These are phyloP conservation scores for Parauchenoglanis ngamensis DNA, from an alignment of 2,797 vertebrate species.

Conservation along the genomic window DNA sequence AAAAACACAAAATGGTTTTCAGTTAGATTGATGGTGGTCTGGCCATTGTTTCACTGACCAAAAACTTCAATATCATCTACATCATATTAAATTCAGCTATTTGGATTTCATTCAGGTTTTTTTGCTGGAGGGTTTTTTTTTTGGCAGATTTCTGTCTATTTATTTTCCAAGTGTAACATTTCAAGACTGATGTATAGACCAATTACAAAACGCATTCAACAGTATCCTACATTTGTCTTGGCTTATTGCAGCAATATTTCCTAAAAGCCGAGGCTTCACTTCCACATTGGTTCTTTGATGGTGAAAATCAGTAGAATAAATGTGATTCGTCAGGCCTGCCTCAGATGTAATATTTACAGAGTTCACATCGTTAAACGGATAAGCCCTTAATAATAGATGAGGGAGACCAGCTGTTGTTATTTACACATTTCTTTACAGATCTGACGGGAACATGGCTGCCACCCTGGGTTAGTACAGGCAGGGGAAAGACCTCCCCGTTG, in stretches of 20 bases:
- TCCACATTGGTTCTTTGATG: constrained; percentile 60
- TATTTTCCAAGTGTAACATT: neutral
- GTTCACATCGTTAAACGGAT: constrained; percentile 69
- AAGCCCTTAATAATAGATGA: constrained; percentile 79
- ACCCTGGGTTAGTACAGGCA: constrained; percentile 52
- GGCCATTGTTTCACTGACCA: neutral
- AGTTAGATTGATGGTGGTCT: neutral
- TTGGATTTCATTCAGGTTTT: neutral
- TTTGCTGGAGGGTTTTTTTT: neutral
- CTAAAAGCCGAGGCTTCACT: constrained; percentile 50
- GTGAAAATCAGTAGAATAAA: constrained; percentile 70
- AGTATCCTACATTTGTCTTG: neutral
- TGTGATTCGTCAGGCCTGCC: constrained; percentile 67
- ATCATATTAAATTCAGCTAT: neutral
- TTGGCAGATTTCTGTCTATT: neutral
- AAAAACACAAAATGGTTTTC: neutral
- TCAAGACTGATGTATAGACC: neutral
- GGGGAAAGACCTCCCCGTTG: constrained; percentile 44
- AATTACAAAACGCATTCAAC: neutral
- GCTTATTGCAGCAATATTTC: constrained; percentile 8
- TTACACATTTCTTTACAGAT: constrained; percentile 65
- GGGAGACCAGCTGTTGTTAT: constrained; percentile 78
- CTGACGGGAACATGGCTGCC: constrained; percentile 51
- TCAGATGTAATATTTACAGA: constrained; percentile 82
- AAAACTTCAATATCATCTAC: neutral